A percentile compares a stretch with the other conserved stretches of the same genome.
Evolutionary conservation across 2,797 vertebrate species (phyloP).

Genomic region (Euphonia xanthogaster): DNA sequence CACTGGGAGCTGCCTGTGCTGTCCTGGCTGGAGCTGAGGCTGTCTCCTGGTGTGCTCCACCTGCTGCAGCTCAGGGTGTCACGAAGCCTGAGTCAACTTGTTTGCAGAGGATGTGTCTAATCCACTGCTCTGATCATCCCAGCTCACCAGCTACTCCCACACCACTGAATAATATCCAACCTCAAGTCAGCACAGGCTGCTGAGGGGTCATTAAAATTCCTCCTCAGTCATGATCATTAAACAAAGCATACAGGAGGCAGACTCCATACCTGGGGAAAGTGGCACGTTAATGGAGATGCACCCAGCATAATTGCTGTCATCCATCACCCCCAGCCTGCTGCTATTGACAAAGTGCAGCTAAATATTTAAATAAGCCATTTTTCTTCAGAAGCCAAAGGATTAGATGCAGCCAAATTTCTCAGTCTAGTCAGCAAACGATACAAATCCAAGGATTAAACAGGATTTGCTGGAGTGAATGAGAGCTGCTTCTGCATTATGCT

Average conservation of each 20-base stretch:
- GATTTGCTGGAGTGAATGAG: constrained; percentile 40
- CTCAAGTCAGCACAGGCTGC: not conserved
- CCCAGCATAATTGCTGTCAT: constrained; percentile 71
- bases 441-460: constrained; percentile 51
- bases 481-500: constrained; percentile 43
- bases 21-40: not conserved
- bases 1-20: not conserved
- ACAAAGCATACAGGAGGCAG: constrained; percentile 45
- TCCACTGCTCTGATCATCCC: not conserved
- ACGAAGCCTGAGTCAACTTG: not conserved
- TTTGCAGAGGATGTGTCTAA: not conserved
- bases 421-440: constrained; percentile 53
- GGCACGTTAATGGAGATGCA: constrained; percentile 65
- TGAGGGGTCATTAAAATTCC: constrained; percentile 38
- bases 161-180: not conserved
- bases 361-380: constrained; percentile 77
- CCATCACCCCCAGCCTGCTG: constrained; percentile 54
- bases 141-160: not conserved
- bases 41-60: not conserved
- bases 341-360: constrained; percentile 67
- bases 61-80: not conserved
- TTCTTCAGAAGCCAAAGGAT: constrained; percentile 61
- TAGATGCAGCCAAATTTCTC: constrained; percentile 40
- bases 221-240: constrained; percentile 56
- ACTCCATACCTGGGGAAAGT: constrained; percentile 55